phyloP scores from a whole-genome alignment of 2,113 vertebrate species.

The Porphyrio hochstetteri region DNA sequence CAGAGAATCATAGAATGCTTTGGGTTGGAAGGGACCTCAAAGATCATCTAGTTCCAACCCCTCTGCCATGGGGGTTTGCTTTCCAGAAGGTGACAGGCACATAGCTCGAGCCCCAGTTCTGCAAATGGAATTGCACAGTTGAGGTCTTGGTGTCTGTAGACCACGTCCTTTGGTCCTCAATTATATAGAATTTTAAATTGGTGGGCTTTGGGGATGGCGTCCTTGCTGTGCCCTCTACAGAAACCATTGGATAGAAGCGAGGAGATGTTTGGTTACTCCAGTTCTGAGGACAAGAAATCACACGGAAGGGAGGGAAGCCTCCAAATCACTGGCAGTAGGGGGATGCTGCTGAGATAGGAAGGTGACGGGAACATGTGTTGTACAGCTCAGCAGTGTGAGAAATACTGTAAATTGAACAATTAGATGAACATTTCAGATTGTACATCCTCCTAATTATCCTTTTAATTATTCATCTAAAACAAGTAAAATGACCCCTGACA shows the following conservation, averaged over 20 bases:
- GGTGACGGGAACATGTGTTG: slow-evolving; percentile 17
- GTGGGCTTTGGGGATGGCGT: not conserved
- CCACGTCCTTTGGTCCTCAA: not conserved
- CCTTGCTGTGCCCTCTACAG: not conserved
- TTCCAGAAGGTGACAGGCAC: not conserved
- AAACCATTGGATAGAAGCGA: not conserved
- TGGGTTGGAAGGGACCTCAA: no score
- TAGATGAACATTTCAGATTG: slow-evolving; percentile 82
- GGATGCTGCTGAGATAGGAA: not conserved
- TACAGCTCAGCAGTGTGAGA: slow-evolving; percentile 35
- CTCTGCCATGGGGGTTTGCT: not conserved
- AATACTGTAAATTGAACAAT: slow-evolving; percentile 80
- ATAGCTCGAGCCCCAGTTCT: not conserved
- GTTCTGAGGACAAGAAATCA: not conserved
- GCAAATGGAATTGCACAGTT: not conserved
- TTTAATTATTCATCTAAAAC: slow-evolving; percentile 91
- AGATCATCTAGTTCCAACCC: no score
- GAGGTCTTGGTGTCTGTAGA: not conserved
- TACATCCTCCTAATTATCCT: slow-evolving; percentile 79
- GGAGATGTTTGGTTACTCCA: not conserved
- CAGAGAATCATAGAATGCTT: no score
- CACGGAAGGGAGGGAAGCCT: not conserved
- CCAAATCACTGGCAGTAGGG: not conserved
- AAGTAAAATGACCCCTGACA: slow-evolving; percentile 89
- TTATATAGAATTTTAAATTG: not conserved